A percentile compares a stretch with the other conserved stretches of the same genome.
phyloP scores from a whole-genome alignment of 30 jellyfish, hydroid and myxozoan species.

The Mastigias papua region DNA sequence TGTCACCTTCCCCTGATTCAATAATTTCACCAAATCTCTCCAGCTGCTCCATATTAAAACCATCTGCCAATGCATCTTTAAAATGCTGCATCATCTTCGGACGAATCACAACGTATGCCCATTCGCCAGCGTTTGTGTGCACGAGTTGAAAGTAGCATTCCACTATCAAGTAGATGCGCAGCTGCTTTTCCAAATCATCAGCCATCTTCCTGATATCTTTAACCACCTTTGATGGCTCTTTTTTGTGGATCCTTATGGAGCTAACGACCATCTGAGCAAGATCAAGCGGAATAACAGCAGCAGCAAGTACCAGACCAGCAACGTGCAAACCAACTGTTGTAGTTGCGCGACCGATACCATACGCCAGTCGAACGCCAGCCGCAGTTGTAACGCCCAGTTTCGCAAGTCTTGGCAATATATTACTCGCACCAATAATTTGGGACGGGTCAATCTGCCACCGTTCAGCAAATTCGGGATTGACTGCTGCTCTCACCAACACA shows the following conservation, averaged over 20 bases:
- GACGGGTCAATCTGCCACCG: slow-evolving; percentile 38
- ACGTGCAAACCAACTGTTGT: slow-evolving; percentile 64
- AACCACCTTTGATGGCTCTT: slow-evolving; percentile 41
- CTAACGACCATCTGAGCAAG: slow-evolving; percentile 52
- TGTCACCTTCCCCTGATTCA: slow-evolving; percentile 36
- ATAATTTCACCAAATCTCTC: slow-evolving; percentile 22
- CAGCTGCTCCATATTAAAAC: slow-evolving; percentile 5
- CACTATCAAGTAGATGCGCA: slow-evolving; percentile 16
- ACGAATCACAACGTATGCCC: slow-evolving; percentile 42
- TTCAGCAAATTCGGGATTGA: slow-evolving; percentile 24
- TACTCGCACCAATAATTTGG: neutral
- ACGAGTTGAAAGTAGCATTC: slow-evolving; percentile 32
- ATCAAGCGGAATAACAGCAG: slow-evolving; percentile 62
- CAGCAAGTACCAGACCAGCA: slow-evolving; percentile 64
- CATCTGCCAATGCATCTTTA: neutral
- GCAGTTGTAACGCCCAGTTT: slow-evolving; percentile 61
- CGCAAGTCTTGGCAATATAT: slow-evolving; percentile 24
- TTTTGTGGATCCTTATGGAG: slow-evolving; percentile 50
- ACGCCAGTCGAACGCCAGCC: slow-evolving; percentile 41
- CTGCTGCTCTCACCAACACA: slow-evolving; percentile 49
- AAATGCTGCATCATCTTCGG: slow-evolving; percentile 2
- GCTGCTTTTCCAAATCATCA: slow-evolving; percentile 41
- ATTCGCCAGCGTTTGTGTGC: slow-evolving; percentile 20
- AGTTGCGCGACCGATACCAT: slow-evolving; percentile 63
- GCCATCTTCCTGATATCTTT: slow-evolving; percentile 35